These are phyloP conservation scores for Bufo bufo DNA, from an alignment of 2,113 vertebrate genomes.

Conservation along the genomic window DNA sequence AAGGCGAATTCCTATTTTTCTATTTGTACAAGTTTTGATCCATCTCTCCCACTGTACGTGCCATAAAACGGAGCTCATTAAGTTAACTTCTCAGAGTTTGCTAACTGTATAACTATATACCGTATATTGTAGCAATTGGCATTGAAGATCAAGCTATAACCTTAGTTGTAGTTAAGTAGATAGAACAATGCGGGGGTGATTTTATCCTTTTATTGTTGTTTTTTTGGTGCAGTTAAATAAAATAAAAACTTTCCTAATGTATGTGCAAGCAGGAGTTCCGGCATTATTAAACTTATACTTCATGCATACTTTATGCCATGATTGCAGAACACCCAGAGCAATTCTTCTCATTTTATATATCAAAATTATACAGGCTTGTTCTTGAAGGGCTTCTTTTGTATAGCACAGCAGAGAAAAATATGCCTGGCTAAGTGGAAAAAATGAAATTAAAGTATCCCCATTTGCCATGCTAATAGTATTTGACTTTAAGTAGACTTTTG, in stretches of 20 bases:
- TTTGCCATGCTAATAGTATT: constrained; percentile 56
- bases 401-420: constrained; percentile 47
- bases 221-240: constrained; percentile 32
- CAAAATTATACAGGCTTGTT: constrained; percentile 51
- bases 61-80: background rate
- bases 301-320: constrained; percentile 49
- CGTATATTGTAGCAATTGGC: background rate
- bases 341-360: constrained; percentile 52
- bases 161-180: background rate
- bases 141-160: background rate
- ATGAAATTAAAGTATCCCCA: constrained; percentile 54
- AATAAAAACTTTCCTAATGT: constrained; percentile 33
- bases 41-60: background rate
- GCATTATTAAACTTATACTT: constrained; percentile 46
- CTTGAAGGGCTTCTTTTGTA: constrained; percentile 50
- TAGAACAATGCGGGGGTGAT: background rate
- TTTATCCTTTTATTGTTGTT: constrained; percentile 10
- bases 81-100: background rate
- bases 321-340: constrained; percentile 36
- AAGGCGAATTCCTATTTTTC: background rate
- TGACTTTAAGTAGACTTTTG: constrained; percentile 57
- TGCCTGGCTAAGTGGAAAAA: constrained; percentile 53
- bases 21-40: background rate
- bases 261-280: constrained; percentile 5
- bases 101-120: background rate